Conservation (phyloP, 2,888 invertebrate genomes). For the Camponotus fellah region DNA sequence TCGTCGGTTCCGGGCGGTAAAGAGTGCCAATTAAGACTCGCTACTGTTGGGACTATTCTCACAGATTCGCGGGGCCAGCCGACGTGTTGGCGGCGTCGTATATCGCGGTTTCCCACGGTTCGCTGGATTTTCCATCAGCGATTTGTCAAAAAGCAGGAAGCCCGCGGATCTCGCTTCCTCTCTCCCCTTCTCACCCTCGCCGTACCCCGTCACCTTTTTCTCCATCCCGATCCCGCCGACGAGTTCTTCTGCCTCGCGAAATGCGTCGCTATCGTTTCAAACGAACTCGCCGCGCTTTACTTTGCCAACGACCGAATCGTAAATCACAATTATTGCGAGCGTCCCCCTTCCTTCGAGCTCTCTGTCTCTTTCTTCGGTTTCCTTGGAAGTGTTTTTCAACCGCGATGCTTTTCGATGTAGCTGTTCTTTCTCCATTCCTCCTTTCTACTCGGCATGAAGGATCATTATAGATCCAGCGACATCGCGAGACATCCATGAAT, state of each 20-base stretch:
- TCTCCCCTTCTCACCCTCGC: background rate
- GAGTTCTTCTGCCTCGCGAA: slow-evolving; percentile 54
- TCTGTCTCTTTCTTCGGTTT: slow-evolving; percentile 61
- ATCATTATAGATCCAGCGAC: slow-evolving; percentile 34
- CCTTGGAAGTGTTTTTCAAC: slow-evolving; percentile 74
- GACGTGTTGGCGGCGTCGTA: background rate
- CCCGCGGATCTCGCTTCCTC: slow-evolving; percentile 48
- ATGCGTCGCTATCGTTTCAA: slow-evolving; percentile 59
- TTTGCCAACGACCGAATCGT: slow-evolving; percentile 75
- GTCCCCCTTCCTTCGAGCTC: slow-evolving; percentile 59
- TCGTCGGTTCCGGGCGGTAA: background rate
- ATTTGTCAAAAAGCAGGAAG: slow-evolving; percentile 66
- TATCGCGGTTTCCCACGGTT: slow-evolving; percentile 54
- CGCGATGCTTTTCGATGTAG: slow-evolving; percentile 37
- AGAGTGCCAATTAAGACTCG: slow-evolving; percentile 26
- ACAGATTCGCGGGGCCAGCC: background rate
- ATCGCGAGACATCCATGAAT: background rate
- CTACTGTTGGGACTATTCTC: background rate
- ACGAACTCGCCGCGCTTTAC: slow-evolving; percentile 74
- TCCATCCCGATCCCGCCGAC: slow-evolving; percentile 17
- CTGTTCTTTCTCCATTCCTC: slow-evolving; percentile 12
- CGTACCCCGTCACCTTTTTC: slow-evolving; percentile 19
- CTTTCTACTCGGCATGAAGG: background rate
- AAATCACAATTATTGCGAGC: slow-evolving; percentile 83
- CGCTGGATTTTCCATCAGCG: slow-evolving; percentile 61